Conservation (phyloP, 2,113 vertebrate species). For the Ascaphus truei region DNA sequence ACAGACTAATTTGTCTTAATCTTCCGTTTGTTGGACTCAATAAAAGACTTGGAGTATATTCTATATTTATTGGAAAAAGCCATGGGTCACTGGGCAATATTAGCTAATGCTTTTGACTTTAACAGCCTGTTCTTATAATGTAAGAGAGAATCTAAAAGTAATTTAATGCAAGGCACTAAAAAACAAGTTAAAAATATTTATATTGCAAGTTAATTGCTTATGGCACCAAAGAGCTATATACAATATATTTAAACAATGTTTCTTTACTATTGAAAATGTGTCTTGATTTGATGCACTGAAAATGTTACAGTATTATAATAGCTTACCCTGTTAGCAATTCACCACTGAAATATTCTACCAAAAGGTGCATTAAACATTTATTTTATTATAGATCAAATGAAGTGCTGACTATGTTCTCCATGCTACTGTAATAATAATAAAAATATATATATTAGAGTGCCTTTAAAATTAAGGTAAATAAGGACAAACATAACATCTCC, state of each 20-base stretch:
- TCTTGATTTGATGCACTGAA: conserved; percentile 7
- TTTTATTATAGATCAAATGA: conserved; percentile 24
- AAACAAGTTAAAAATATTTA: conserved; percentile 17
- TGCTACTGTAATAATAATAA: conserved; percentile 19
- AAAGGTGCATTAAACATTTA: conserved; percentile 25
- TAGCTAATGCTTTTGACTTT: too few species aligned
- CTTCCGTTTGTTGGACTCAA: too few species aligned
- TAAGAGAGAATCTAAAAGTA: conserved; percentile 17
- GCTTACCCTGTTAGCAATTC: neutral
- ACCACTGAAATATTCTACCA: conserved; percentile 7
- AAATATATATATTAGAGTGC: too few species aligned
- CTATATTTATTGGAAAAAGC: conserved; percentile 1
- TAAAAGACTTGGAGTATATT: too few species aligned
- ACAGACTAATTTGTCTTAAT: too few species aligned
- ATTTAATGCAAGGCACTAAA: conserved; percentile 19
- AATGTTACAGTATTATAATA: conserved; percentile 15
- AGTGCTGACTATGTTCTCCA: neutral
- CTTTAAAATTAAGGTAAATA: too few species aligned
- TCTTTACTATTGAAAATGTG: neutral
- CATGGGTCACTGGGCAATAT: conserved; percentile 20
- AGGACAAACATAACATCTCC: too few species aligned
- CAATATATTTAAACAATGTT: conserved; percentile 6
- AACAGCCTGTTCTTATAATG: too few species aligned
- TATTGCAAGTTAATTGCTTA: conserved; percentile 11
- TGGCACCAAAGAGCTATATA: conserved; percentile 12